Evolutionary conservation across 2,888 invertebrate genomes (phyloP).

Genomic region (Spilosoma lubricipeda): DNA sequence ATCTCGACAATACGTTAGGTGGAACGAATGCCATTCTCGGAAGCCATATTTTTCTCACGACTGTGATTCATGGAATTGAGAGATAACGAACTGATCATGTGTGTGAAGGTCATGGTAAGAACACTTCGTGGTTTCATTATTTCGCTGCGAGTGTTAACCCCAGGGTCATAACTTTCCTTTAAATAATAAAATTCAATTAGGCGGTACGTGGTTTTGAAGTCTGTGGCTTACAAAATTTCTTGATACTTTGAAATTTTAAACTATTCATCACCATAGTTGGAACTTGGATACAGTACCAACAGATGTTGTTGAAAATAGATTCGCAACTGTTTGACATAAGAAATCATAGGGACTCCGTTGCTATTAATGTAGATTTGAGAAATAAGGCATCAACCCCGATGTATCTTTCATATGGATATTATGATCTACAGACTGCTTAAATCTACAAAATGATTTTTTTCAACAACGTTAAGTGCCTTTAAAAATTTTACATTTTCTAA

Average conservation of each 20-base stretch:
- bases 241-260: neutral
- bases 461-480: too few relatives aligned
- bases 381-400: neutral
- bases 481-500: too few relatives aligned
- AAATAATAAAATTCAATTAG: neutral
- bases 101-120: constrained; percentile 16
- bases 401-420: neutral
- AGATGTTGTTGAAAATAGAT: neutral
- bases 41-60: constrained; percentile 39
- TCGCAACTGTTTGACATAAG: neutral
- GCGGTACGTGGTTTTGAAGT: neutral
- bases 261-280: neutral
- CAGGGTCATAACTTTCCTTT: neutral
- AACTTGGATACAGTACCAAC: neutral
- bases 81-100: constrained; percentile 34
- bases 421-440: neutral
- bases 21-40: constrained; percentile 25
- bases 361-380: neutral
- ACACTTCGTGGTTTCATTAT: neutral
- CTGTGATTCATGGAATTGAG: constrained; percentile 22
- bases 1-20: constrained; percentile 51
- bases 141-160: neutral
- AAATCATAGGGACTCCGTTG: neutral
- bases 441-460: neutral
- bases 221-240: neutral